Percentiles rank a stretch among this genome's conserved stretches.
phyloP scores from a whole-genome alignment of 1,140 invertebrate species.

The Pseudomyrmex concolor region DNA sequence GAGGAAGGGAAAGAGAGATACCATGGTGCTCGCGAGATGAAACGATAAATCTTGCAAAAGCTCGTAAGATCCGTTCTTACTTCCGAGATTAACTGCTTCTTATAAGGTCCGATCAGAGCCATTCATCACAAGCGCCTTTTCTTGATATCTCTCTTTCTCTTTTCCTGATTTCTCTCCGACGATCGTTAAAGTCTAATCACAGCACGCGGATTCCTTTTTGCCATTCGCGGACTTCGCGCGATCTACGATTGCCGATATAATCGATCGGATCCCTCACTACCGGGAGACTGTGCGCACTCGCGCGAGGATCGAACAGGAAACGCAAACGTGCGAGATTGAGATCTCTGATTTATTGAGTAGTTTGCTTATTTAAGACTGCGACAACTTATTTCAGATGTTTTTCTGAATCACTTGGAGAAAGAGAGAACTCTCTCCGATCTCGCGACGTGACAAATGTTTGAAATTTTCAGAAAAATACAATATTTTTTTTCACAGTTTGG shows the following conservation, averaged over 20 bases:
- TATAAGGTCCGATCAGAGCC: conserved; percentile 52
- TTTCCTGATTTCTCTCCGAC: conserved; percentile 54
- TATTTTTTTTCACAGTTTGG: neutral
- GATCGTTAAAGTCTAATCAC: conserved; percentile 62
- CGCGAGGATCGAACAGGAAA: neutral
- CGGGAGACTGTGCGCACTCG: neutral
- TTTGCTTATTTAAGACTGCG: conserved; percentile 9
- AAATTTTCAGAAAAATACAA: neutral
- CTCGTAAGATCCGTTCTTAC: conserved; percentile 45
- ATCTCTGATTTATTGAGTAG: conserved; percentile 18
- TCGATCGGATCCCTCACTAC: conserved; percentile 46
- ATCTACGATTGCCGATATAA: conserved; percentile 46
- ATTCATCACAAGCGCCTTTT: conserved; percentile 60
- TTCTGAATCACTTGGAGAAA: neutral
- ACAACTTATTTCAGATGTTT: neutral
- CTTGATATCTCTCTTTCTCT: conserved; percentile 63
- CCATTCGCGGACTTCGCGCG: conserved; percentile 37
- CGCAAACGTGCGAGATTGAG: conserved; percentile 6
- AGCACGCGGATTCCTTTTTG: neutral
- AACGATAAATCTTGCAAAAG: conserved; percentile 65
- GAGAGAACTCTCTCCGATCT: neutral
- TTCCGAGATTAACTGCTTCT: conserved; percentile 66
- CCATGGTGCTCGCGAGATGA: conserved; percentile 46
- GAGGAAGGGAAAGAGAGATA: too few species aligned
- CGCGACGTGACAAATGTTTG: neutral